Base-by-base conservation (phyloP, 2,797 vertebrate genomes). In the Rhyacichthys aspro region DNA sequence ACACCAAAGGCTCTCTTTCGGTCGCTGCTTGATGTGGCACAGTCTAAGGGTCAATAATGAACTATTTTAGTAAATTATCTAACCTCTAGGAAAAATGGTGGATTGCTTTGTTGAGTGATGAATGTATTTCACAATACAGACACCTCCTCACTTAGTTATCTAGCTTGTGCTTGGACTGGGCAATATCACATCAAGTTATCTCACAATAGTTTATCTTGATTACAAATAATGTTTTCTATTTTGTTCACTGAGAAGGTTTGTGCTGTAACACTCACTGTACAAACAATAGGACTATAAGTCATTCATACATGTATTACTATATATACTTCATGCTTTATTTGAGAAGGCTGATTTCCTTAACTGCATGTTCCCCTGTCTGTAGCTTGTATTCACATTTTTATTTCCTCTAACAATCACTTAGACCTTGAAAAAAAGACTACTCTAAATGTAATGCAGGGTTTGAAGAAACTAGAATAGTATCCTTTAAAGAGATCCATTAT, bases 401-500 rank as follows among this genome's bases (percentile, higher is more conserved):
- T 72, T 78, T 82, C 55, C 67, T 59, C 57, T 38, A 77, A 78
- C 59, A 62, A 57, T 74, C 56, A 71, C 64, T 76, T 78, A 62
- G 54, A 41, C 62, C 48, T 54, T 67, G 69, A 68, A 76, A 55
- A 46, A 70, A 84, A 84, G 71, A 72, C 38, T 78, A 44, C 61
- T 60, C 64, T 55, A 44, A 75, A 77, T 82, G 78, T 74, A 66
- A 65, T 77, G 78, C 77, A 80, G 63, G 63, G 61, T 76, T 82
- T 76, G 60, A 64, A 59, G 64, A 53, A 11, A 37, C 12, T 18
- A 37, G 17, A 37, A 15, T 16, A 38, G 16, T 38, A 34, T 34
- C n/a, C 8, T 49, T 18, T 18, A 11, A 38, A 52, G 3, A 18
- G 33, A 18, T 52, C 15, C 32, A 17, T n/a, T 28, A 28, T 28